Evolutionary conservation across 1,140 invertebrate species (phyloP).

Genomic region (Cepaea nemoralis): DNA sequence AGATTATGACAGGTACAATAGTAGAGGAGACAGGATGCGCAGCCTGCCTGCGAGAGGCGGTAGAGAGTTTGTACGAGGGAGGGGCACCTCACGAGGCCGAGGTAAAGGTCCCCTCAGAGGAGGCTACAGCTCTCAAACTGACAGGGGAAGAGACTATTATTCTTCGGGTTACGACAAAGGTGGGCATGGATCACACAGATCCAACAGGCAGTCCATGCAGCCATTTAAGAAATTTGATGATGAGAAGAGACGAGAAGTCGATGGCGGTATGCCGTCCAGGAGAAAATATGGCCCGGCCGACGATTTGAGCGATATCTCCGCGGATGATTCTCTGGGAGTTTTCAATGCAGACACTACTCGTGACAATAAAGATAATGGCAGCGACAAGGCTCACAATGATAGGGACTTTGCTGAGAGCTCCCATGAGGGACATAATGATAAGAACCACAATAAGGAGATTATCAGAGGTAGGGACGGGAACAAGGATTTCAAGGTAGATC

Average conservation of each 20-base stretch:
- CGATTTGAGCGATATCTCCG: slow-evolving; percentile 70
- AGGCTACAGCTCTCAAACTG: slow-evolving; percentile 28
- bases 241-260: slow-evolving; percentile 34
- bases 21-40: slow-evolving; percentile 34
- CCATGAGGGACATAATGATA: background rate
- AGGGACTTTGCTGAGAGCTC: slow-evolving; percentile 57
- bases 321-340: slow-evolving; percentile 54
- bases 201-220: slow-evolving; percentile 31
- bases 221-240: slow-evolving; percentile 49
- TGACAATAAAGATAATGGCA: background rate
- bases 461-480: background rate
- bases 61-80: slow-evolving; percentile 65
- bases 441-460: too few species aligned
- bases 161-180: slow-evolving; percentile 11
- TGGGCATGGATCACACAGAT: background rate
- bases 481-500: background rate
- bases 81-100: slow-evolving; percentile 50
- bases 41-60: slow-evolving; percentile 53
- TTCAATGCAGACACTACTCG: background rate
- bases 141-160: slow-evolving; percentile 33
- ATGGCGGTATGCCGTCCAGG: slow-evolving; percentile 25
- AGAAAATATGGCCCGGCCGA: slow-evolving; percentile 55
- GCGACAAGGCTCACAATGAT: too few species aligned
- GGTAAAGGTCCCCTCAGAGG: slow-evolving; percentile 29
- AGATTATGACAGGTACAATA: slow-evolving; percentile 38